Evolutionary conservation across 2,888 invertebrate species (phyloP).

Genomic region (Lepidocyrtinus sp.): DNA sequence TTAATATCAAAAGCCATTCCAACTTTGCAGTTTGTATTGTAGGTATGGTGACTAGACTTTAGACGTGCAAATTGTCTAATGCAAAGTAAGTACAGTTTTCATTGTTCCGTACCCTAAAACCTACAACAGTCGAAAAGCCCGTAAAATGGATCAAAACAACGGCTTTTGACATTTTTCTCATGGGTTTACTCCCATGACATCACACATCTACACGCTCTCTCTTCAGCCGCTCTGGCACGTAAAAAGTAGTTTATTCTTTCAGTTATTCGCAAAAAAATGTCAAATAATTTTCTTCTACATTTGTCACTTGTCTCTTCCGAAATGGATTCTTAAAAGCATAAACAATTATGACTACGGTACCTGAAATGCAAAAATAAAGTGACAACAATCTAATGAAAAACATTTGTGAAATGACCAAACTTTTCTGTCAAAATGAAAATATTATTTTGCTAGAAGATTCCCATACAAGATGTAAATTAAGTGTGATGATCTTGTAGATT

Average conservation of each 20-base stretch:
- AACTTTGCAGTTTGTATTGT: too few relatives aligned
- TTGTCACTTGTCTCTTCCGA: conserved; percentile 4
- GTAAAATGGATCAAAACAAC: not conserved
- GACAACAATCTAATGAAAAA: conserved; percentile 13
- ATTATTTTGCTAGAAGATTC: not conserved
- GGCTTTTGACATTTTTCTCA: not conserved
- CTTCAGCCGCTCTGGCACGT: not conserved
- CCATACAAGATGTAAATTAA: conserved; percentile 1
- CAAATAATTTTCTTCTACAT: not conserved
- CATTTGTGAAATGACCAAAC: not conserved
- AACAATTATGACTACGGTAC: conserved; percentile 46
- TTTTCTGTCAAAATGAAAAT: not conserved
- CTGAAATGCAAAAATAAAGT: conserved; percentile 21
- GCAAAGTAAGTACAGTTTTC: too few relatives aligned
- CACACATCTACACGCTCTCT: too few relatives aligned
- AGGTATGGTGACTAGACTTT: too few relatives aligned
- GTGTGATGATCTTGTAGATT: not conserved
- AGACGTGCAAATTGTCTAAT: too few relatives aligned
- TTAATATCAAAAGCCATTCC: too few relatives aligned
- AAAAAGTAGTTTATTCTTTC: not conserved
- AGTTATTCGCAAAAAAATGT: not conserved
- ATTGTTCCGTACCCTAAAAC: too few relatives aligned
- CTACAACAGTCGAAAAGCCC: too few relatives aligned
- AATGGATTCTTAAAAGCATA: conserved; percentile 22
- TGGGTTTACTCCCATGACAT: not conserved